phyloP scores from a whole-genome alignment of 2,113 vertebrate species.

The Melanerpes formicivorus region DNA sequence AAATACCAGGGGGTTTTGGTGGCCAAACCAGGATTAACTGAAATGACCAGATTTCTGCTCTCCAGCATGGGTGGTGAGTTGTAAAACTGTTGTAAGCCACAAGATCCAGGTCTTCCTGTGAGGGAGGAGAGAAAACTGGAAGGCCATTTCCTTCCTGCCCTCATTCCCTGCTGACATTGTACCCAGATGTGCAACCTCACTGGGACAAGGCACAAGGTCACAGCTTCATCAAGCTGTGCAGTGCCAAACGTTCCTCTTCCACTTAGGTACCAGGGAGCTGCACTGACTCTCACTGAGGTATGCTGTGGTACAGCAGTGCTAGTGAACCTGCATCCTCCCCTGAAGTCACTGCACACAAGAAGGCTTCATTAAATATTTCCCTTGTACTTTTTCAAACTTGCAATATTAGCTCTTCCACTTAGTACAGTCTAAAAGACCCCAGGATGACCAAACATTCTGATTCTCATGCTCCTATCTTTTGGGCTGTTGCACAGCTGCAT shows the following conservation, averaged over 20 bases:
- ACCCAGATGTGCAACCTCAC: fast-evolving
- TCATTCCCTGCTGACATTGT: not conserved
- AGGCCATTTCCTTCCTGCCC: not conserved
- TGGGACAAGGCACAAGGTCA: not conserved
- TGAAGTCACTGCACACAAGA: not conserved
- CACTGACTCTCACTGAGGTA: not conserved
- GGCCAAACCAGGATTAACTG: not conserved
- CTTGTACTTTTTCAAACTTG: not conserved
- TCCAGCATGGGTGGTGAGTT: not conserved
- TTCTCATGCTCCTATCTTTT: not conserved
- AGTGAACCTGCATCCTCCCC: not conserved
- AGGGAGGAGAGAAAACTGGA: not conserved
- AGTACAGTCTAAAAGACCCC: not conserved
- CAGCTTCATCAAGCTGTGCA: not conserved
- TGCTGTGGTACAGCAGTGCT: not conserved
- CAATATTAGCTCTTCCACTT: not conserved
- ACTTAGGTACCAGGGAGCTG: not conserved
- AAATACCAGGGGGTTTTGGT: not conserved
- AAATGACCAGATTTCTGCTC: not conserved
- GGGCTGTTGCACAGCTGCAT: not conserved
- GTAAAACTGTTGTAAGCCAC: not conserved
- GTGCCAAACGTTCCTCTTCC: not conserved
- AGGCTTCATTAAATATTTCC: not conserved
- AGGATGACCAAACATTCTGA: not conserved
- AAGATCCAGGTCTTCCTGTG: not conserved